Conservation (phyloP, 2,888 invertebrate genomes). For the Drosophila putrida region DNA sequence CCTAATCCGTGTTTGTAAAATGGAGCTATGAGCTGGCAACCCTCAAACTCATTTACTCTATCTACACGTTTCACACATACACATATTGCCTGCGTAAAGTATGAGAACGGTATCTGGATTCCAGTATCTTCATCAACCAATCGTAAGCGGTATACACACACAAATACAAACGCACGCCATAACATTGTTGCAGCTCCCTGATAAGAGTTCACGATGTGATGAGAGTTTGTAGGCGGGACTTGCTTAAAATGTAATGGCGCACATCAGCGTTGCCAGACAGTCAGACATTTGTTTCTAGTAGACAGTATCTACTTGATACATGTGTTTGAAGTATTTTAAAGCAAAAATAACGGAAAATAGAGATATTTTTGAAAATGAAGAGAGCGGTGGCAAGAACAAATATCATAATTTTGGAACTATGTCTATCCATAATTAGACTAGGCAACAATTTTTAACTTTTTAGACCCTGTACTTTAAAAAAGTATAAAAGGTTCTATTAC, state of each 20-base stretch:
- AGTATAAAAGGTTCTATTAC: too few relatives aligned
- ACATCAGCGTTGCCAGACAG: constrained; percentile 58
- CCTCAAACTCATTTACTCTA: constrained; percentile 25
- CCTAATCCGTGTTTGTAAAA: constrained; percentile 75
- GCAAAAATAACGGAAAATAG: not conserved
- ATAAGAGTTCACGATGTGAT: constrained; percentile 36
- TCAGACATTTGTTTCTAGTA: not conserved
- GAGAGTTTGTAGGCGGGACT: constrained; percentile 52
- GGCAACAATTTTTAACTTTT: too few relatives aligned
- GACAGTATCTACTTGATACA: too few relatives aligned
- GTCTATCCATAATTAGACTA: too few relatives aligned
- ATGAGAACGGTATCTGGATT: not conserved
- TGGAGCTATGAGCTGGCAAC: constrained; percentile 64
- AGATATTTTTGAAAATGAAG: too few relatives aligned
- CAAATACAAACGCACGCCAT: not conserved
- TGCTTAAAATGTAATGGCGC: constrained; percentile 55
- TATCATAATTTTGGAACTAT: too few relatives aligned
- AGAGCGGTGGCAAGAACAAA: too few relatives aligned
- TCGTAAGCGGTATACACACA: constrained; percentile 8
- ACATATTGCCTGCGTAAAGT: not conserved
- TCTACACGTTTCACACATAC: not conserved
- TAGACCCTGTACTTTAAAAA: too few relatives aligned
- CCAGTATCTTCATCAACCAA: constrained; percentile 29
- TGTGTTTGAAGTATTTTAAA: not conserved
- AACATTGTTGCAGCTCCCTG: constrained; percentile 46